A percentile compares a stretch with the other conserved stretches of the same genome.
These are phyloP conservation scores for Hystrix cristata DNA, from an alignment of 2,113 vertebrate species.

Conservation along the genomic window DNA sequence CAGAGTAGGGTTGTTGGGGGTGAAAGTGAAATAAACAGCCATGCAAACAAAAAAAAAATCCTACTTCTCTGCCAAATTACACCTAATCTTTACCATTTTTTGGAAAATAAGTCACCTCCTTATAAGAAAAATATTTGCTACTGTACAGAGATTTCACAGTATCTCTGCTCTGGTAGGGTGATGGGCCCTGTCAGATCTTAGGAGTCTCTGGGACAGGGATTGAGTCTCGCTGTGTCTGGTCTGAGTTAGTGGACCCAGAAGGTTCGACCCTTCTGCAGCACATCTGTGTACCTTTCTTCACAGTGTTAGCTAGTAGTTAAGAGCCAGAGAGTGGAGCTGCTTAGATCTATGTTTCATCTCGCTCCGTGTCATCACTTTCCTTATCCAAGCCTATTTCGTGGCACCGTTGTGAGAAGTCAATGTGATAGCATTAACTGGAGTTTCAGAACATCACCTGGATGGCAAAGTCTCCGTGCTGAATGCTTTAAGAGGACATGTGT, in stretches of 20 bases:
- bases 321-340: neutral
- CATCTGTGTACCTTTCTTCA: neutral
- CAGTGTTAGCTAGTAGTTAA: neutral
- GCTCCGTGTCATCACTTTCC: neutral
- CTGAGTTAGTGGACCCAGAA: neutral
- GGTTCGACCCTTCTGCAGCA: neutral
- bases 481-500: neutral
- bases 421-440: neutral
- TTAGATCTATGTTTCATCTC: neutral
- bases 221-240: neutral
- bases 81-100: neutral
- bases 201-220: neutral
- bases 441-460: neutral
- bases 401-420: neutral
- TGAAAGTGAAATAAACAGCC: neutral
- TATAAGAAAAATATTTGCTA: neutral
- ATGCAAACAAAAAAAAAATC: neutral
- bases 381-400: neutral
- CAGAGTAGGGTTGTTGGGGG: neutral
- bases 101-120: neutral
- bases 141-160: neutral
- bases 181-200: neutral
- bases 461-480: neutral
- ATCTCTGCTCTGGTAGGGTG: neutral
- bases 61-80: neutral